phyloP scores from a whole-genome alignment of 2,888 invertebrate species.

The Pegoplata infirma region DNA sequence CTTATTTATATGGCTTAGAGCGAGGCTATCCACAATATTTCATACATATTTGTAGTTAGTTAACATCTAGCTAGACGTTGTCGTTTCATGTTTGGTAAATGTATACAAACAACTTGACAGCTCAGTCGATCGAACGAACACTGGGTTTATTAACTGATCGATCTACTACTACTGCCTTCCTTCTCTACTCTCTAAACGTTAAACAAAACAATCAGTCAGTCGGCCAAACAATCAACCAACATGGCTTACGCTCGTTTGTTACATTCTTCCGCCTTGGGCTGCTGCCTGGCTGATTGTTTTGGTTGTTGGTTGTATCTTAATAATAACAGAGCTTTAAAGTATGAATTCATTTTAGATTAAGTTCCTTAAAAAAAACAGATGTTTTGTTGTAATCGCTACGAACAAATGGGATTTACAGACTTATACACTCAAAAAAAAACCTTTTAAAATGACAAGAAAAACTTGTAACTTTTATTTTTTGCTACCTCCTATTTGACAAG shows the following conservation, averaged over 20 bases:
- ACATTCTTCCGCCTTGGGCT: conserved; percentile 48
- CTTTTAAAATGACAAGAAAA: too few relatives aligned
- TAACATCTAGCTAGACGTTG: too few relatives aligned
- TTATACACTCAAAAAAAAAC: too few relatives aligned
- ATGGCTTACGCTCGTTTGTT: conserved; percentile 14
- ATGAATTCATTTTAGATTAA: neutral
- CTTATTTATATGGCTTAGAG: conserved; percentile 78
- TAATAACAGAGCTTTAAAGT: neutral
- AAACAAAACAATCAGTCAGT: neutral
- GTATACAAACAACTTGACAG: conserved; percentile 32
- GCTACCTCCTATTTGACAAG: too few relatives aligned
- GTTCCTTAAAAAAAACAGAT: neutral
- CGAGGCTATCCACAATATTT: conserved; percentile 75
- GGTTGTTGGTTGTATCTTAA: neutral
- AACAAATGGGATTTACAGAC: too few relatives aligned
- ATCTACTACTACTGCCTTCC: conserved; percentile 36
- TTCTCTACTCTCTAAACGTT: neutral
- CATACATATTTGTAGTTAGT: neutral
- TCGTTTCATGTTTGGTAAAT: neutral
- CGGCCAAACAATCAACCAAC: neutral
- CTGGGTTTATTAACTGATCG: conserved; percentile 28
- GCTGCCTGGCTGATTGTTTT: conserved; percentile 9
- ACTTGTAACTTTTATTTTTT: too few relatives aligned
- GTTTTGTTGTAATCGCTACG: too few relatives aligned
- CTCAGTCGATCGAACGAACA: conserved; percentile 18